A percentile compares a stretch with the other conserved stretches of the same genome.
phyloP scores from a whole-genome alignment of 2,888 invertebrate species.

The Perizoma flavofasciatum region DNA sequence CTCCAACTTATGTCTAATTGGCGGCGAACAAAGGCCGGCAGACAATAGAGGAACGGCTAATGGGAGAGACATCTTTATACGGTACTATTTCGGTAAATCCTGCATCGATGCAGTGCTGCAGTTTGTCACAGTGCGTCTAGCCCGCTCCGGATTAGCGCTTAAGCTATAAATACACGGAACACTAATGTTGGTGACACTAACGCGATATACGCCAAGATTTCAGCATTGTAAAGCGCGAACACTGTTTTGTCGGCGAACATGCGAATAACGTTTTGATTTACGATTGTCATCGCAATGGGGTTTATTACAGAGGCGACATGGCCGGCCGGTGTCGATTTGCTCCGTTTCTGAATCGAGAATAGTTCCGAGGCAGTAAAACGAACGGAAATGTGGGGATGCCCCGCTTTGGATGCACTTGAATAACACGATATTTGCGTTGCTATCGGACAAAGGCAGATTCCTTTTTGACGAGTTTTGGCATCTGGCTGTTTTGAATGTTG shows the following conservation, averaged over 20 bases:
- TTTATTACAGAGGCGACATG: slow-evolving; percentile 38
- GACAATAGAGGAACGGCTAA: slow-evolving; percentile 59
- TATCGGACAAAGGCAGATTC: slow-evolving; percentile 10
- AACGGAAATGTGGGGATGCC: slow-evolving; percentile 32
- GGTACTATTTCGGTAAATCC: slow-evolving; percentile 39
- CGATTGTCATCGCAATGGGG: slow-evolving; percentile 40
- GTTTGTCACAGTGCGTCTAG: slow-evolving; percentile 46
- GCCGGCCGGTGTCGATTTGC: slow-evolving; percentile 33
- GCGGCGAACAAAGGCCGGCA: slow-evolving; percentile 66
- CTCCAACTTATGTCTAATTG: slow-evolving; percentile 59
- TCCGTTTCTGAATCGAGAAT: slow-evolving; percentile 28
- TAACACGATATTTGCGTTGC: slow-evolving; percentile 36
- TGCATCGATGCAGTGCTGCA: slow-evolving; percentile 38
- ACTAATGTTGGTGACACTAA: slow-evolving; percentile 58
- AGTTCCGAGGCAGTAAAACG: slow-evolving; percentile 22
- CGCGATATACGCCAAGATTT: slow-evolving; percentile 38
- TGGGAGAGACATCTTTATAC: slow-evolving; percentile 60
- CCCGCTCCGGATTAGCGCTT: slow-evolving; percentile 48
- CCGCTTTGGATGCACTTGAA: slow-evolving; percentile 29
- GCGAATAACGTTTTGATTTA: slow-evolving; percentile 44
- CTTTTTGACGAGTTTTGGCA: slow-evolving; percentile 1
- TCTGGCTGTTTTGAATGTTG: neutral
- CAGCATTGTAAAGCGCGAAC: slow-evolving; percentile 36
- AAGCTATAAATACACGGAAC: slow-evolving; percentile 61
- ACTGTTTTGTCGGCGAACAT: slow-evolving; percentile 38